These are phyloP conservation scores for Sphyrna mokarran DNA, from an alignment of 2,113 vertebrate genomes.

Conservation along the genomic window DNA sequence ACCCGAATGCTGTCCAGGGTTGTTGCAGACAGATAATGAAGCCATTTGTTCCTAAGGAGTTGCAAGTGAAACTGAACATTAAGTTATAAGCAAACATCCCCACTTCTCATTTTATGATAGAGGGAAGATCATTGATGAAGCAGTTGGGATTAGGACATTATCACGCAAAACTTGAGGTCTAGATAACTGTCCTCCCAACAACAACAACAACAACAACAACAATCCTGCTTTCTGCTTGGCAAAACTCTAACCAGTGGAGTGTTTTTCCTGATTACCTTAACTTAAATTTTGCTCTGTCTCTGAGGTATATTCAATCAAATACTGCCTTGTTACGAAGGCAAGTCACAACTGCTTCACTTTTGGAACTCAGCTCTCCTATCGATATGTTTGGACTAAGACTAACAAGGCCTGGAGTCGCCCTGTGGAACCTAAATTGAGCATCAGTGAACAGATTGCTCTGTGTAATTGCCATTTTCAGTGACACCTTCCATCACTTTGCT, in stretches of 20 bases:
- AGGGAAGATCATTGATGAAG: not conserved
- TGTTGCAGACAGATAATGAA: not conserved
- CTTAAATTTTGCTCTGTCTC: not conserved
- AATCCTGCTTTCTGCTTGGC: not conserved
- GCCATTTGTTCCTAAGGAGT: not conserved
- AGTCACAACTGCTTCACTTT: not conserved
- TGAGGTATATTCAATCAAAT: too few relatives aligned
- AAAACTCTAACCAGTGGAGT: not conserved
- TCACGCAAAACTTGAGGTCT: not conserved
- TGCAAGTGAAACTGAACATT: too few relatives aligned
- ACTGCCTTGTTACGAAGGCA: too few relatives aligned
- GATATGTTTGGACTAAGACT: not conserved
- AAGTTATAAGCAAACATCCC: too few relatives aligned
- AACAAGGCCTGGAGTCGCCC: not conserved
- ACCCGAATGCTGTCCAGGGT: not conserved
- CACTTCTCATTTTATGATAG: not conserved
- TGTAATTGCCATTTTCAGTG: not conserved
- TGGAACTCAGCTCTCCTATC: not conserved
- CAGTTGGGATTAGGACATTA: not conserved
- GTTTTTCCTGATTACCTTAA: not conserved
- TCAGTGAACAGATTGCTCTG: not conserved
- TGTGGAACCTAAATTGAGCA: not conserved
- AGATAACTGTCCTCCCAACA: not conserved
- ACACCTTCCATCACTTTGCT: not conserved
- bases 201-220: not conserved